Evolutionary conservation across 2,888 invertebrate genomes (phyloP), one percentile per base, ranked within the genome.

Genomic region (Protophormia terraenovae): DNA sequence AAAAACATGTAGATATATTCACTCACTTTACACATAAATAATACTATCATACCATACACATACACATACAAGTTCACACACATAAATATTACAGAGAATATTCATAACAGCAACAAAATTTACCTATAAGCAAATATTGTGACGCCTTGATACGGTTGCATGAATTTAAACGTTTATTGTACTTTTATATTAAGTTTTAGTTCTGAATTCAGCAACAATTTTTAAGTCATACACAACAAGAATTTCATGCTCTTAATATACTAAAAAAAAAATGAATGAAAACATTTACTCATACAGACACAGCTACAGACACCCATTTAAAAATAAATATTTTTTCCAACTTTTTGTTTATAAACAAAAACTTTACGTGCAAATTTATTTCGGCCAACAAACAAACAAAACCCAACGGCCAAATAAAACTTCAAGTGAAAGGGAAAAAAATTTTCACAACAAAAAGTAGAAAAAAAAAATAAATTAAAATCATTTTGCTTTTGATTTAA

Each of bases 81-180:
- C 60, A 22, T 1, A 6, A 35, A 22, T 24, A 16, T 32, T 24
- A 32, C 38, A 71, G 12, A 29, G 16, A 41, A 5, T 16, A 27
- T 2, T 6, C n/a, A 32, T 10, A 47, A 50, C 10, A 47, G 35
- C 8, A 62, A 35, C 45, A 41, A 53, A 55, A 62, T 47, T 22
- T 16, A 32, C 2, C 4, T 19, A 73, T 60, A 73, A 73, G 32
- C 45, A 60, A 62, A 75, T 58, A 72, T 72, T 53, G 14, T 27
- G 6, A 27, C 14, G 29, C n/a, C 27, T 8, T 50, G 24, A 72
- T 41, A 72, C 41, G 45, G 12, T 72, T 41, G 22, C 72, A 27
- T 58, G 29, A 12, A 64, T 41, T 45, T 60, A 14, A 60, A 60
- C 45, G 45, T 73, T 60, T 14, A 60, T 73, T 60, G 29, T 45